A percentile compares a stretch with the other conserved stretches of the same genome.
phyloP scores from a whole-genome alignment of 2,888 invertebrate species.

The Limnephilus lunatus region DNA sequence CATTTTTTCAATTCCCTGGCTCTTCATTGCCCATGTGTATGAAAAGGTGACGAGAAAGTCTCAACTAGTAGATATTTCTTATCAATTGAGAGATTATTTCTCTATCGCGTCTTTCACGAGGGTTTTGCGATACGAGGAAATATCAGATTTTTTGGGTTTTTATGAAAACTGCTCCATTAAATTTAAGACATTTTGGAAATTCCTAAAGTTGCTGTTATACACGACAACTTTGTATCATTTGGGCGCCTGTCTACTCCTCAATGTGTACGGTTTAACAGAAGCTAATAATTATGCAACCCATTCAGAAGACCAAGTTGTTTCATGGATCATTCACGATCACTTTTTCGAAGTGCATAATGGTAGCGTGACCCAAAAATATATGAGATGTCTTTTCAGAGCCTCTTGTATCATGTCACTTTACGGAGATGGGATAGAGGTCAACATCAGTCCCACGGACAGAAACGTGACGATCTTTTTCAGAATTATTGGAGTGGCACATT shows the following conservation, averaged over 20 bases:
- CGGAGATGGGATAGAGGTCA: slow-evolving; percentile 25
- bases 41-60: background rate
- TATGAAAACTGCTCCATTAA: slow-evolving; percentile 29
- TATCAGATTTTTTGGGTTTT: slow-evolving; percentile 14
- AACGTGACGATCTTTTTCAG: slow-evolving; percentile 29
- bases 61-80: background rate
- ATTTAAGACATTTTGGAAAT: slow-evolving; percentile 43
- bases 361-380: background rate
- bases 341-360: background rate
- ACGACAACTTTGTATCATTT: slow-evolving; percentile 34
- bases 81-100: slow-evolving; percentile 40
- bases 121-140: slow-evolving; percentile 23
- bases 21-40: background rate
- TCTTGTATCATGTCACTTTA: slow-evolving; percentile 17
- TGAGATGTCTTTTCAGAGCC: slow-evolving; percentile 39
- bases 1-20: slow-evolving; percentile 28
- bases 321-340: slow-evolving; percentile 30
- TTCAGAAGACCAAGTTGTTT: background rate
- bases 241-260: slow-evolving; percentile 31
- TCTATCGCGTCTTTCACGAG: slow-evolving; percentile 17
- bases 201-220: slow-evolving; percentile 39
- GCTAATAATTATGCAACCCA: background rate
- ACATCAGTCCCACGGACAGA: slow-evolving; percentile 37
- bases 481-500: slow-evolving; percentile 33
- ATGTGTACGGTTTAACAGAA: slow-evolving; percentile 41